These are phyloP conservation scores for Megastigmus dorsalis DNA, from an alignment of 2,888 invertebrate genomes.

Conservation along the genomic window DNA sequence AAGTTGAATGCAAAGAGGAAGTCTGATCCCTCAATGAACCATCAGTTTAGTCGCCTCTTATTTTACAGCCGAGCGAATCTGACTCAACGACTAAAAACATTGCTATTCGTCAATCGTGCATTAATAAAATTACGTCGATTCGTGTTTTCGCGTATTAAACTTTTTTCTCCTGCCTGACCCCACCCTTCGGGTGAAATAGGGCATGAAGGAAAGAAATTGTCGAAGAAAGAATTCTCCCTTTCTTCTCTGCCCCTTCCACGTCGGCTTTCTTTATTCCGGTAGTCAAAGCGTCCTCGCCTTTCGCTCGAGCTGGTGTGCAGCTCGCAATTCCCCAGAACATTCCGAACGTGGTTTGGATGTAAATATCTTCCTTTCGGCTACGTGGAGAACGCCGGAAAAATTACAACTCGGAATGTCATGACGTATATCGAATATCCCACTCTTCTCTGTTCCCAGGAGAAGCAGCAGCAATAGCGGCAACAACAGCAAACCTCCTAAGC, in stretches of 20 bases:
- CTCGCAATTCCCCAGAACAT: constrained; percentile 61
- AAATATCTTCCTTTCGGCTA: constrained; percentile 63
- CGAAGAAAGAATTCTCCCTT: constrained; percentile 39
- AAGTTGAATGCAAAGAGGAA: no score
- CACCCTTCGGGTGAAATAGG: constrained; percentile 53
- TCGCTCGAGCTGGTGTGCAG: constrained; percentile 55
- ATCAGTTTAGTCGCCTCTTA: no score
- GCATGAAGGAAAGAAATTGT: constrained; percentile 50
- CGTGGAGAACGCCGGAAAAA: constrained; percentile 45
- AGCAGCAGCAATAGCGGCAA: neutral
- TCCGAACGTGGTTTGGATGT: constrained; percentile 70
- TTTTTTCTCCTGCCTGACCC: constrained; percentile 30
- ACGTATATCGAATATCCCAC: constrained; percentile 18
- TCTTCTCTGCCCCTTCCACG: neutral
- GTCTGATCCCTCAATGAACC: no score
- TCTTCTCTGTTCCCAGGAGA: neutral
- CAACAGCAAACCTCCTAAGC: neutral
- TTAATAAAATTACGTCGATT: constrained; percentile 50
- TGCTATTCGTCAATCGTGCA: constrained; percentile 22
- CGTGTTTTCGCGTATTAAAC: constrained; percentile 17
- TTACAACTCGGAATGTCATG: constrained; percentile 36
- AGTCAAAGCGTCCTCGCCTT: constrained; percentile 48
- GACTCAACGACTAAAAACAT: no score
- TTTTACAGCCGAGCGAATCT: no score
- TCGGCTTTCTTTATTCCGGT: constrained; percentile 52